A percentile compares a stretch with the other conserved stretches of the same genome.
phyloP scores from a whole-genome alignment of 2,888 invertebrate genomes.

The Dolichomitus sp. region DNA sequence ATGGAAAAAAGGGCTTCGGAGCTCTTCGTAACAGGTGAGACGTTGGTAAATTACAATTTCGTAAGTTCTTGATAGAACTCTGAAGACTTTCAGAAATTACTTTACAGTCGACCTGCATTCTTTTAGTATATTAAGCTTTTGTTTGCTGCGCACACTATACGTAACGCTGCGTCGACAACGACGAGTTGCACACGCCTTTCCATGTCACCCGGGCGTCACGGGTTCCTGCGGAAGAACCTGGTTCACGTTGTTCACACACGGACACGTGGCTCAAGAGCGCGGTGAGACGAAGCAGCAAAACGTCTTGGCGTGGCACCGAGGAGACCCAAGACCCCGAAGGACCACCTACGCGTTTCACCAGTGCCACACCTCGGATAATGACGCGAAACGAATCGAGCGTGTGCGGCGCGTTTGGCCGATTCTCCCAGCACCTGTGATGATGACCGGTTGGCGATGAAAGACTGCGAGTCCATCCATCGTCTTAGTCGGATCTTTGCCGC shows the following conservation, averaged over 20 bases:
- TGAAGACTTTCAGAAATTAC: not conserved
- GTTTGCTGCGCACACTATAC: not conserved
- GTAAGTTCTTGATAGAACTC: not conserved
- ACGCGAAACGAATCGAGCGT: slow-evolving; percentile 78
- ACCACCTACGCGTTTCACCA: slow-evolving; percentile 79
- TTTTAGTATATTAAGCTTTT: slow-evolving; percentile 11
- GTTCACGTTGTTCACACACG: slow-evolving; percentile 57
- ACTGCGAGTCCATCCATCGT: slow-evolving; percentile 48
- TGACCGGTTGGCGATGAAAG: slow-evolving; percentile 76
- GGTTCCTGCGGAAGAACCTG: slow-evolving; percentile 44
- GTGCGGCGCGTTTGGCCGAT: slow-evolving; percentile 74
- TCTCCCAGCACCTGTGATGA: slow-evolving; percentile 73
- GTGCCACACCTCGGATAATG: slow-evolving; percentile 83
- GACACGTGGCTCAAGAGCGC: slow-evolving; percentile 33
- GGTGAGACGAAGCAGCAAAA: slow-evolving; percentile 47
- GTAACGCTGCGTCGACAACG: not conserved
- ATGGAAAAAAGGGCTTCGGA: not conserved
- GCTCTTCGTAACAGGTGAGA: slow-evolving; percentile 1
- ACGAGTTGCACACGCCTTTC: slow-evolving; percentile 29
- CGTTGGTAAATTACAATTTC: not conserved
- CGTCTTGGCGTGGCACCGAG: slow-evolving; percentile 42
- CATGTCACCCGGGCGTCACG: slow-evolving; percentile 36
- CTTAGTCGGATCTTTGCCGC: slow-evolving; percentile 45
- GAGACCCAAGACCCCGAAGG: slow-evolving; percentile 66
- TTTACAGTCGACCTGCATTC: not conserved